These are phyloP conservation scores for Ophioninae sp. DNA, from an alignment of 2,888 invertebrate genomes.

Conservation along the genomic window DNA sequence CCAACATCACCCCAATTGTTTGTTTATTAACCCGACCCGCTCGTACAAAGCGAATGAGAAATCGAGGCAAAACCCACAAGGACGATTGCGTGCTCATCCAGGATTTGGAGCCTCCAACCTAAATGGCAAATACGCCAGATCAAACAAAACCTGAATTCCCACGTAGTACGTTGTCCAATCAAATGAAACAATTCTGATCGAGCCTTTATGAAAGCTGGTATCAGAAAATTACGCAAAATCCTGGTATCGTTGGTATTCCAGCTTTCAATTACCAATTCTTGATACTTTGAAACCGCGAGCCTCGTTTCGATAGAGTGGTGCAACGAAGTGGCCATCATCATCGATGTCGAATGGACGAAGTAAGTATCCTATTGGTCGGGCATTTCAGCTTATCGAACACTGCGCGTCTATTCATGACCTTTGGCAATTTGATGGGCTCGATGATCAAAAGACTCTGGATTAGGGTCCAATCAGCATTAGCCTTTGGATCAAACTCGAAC, in stretches of 20 bases:
- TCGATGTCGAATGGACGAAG: too few relatives aligned
- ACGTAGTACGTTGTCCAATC: not conserved
- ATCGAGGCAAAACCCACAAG: slow-evolving; percentile 41
- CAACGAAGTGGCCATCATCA: too few relatives aligned
- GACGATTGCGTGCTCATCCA: slow-evolving; percentile 29
- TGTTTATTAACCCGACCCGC: not conserved
- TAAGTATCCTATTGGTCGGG: too few relatives aligned
- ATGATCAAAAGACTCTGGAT: too few relatives aligned
- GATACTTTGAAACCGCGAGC: too few relatives aligned
- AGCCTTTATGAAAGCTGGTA: slow-evolving; percentile 13
- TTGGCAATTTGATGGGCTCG: too few relatives aligned
- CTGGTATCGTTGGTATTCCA: slow-evolving; percentile 30
- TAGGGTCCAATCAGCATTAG: too few relatives aligned
- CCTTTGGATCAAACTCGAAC: too few relatives aligned
- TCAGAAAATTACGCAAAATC: not conserved
- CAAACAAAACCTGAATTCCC: slow-evolving; percentile 10
- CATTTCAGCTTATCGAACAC: too few relatives aligned
- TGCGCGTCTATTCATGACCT: too few relatives aligned
- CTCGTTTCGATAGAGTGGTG: too few relatives aligned
- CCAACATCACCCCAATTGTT: too few relatives aligned
- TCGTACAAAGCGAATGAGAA: slow-evolving; percentile 53
- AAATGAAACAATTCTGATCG: slow-evolving; percentile 40
- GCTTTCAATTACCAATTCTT: slow-evolving; percentile 20
- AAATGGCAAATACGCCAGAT: slow-evolving; percentile 4
- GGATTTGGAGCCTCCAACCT: not conserved